A percentile compares a stretch with the other conserved stretches of the same genome.
These are phyloP conservation scores for Drosophila tropicalis DNA, from an alignment of 1,140 invertebrate genomes.

Conservation along the genomic window DNA sequence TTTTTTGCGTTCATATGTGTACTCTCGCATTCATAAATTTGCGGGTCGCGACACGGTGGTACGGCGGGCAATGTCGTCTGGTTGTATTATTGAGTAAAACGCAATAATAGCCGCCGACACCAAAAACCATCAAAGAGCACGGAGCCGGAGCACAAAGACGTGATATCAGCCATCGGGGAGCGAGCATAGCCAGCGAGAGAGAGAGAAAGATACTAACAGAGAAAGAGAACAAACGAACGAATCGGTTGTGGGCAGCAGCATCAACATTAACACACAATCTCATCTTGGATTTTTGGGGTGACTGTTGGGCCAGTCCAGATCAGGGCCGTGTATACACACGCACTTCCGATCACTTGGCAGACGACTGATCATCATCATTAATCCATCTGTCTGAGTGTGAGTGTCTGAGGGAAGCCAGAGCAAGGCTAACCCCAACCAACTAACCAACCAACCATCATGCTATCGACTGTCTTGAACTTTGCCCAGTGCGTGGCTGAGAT, in stretches of 20 bases:
- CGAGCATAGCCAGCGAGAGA: constrained; percentile 1
- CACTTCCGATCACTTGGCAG: constrained; percentile 51
- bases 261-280: background rate
- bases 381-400: background rate
- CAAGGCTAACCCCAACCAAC: constrained; percentile 19
- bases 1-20: constrained; percentile 39
- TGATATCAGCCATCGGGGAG: constrained; percentile 6
- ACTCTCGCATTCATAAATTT: constrained; percentile 34
- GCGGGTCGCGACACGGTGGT: constrained; percentile 58
- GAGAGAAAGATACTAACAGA: background rate
- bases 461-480: constrained; percentile 68
- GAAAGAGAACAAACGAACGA: background rate
- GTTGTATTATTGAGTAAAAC: constrained; percentile 76
- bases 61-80: constrained; percentile 53
- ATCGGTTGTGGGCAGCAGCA: background rate
- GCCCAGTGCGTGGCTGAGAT: constrained; percentile 74
- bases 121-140: constrained; percentile 41
- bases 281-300: constrained; percentile 9
- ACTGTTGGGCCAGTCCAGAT: constrained; percentile 3
- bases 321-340: constrained; percentile 7
- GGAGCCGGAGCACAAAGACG: constrained; percentile 12
- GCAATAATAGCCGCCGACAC: constrained; percentile 54
- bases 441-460: constrained; percentile 33
- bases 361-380: constrained; percentile 39
- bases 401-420: constrained; percentile 21